These are phyloP conservation scores for Brachylomia viminalis DNA, from an alignment of 2,888 invertebrate genomes.

Conservation along the genomic window DNA sequence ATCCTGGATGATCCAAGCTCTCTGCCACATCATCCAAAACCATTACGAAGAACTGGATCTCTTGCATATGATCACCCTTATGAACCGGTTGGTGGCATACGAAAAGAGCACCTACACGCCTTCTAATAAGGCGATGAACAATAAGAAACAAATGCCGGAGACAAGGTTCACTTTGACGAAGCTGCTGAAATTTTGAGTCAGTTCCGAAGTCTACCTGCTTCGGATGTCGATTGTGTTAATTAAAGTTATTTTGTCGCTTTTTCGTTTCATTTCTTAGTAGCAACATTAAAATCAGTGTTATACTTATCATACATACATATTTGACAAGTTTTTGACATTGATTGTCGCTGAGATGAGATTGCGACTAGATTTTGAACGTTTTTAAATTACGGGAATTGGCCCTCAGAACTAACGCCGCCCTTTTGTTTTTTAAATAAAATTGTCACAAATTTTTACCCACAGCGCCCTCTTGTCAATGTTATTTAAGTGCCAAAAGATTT, in stretches of 20 bases:
- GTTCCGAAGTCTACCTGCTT: constrained; percentile 13
- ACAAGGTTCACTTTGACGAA: constrained; percentile 81
- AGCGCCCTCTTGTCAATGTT: too few species aligned
- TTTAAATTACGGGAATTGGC: too few species aligned
- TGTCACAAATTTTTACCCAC: too few species aligned
- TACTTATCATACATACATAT: too few species aligned
- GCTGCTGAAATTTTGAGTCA: constrained; percentile 57
- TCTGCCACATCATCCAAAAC: constrained; percentile 75
- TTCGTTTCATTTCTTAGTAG: neutral
- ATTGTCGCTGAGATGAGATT: too few species aligned
- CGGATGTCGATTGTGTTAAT: constrained; percentile 10
- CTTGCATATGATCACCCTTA: constrained; percentile 77
- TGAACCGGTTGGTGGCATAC: constrained; percentile 75
- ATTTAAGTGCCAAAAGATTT: too few species aligned
- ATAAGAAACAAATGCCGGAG: constrained; percentile 83
- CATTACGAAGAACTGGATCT: constrained; percentile 73
- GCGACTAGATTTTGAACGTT: too few species aligned
- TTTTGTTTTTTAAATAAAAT: too few species aligned
- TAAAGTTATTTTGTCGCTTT: neutral
- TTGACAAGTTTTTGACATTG: too few species aligned
- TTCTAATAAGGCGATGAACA: constrained; percentile 59
- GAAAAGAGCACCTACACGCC: constrained; percentile 73
- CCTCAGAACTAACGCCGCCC: too few species aligned
- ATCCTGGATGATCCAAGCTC: constrained; percentile 82
- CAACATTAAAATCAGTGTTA: neutral